These are phyloP conservation scores for Chymomyza costata DNA, from an alignment of 1,140 invertebrate species.

Conservation along the genomic window DNA sequence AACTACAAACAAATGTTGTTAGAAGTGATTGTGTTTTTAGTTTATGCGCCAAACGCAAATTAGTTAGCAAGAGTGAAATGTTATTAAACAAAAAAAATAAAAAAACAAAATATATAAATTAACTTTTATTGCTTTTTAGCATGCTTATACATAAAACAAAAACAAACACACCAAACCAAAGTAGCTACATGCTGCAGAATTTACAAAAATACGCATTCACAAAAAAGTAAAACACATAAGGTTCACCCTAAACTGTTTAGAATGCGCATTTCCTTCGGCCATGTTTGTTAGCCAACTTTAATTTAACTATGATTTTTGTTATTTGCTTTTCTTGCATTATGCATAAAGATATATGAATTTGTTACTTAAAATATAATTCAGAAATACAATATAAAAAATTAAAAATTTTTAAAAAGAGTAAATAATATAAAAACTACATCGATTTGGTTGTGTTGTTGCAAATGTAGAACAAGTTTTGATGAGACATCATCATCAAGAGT, in stretches of 20 bases:
- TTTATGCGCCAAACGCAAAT: conserved; percentile 19
- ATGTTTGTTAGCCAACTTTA: too few species aligned
- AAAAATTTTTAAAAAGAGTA: not conserved
- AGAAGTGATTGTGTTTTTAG: conserved; percentile 25
- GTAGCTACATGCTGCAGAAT: too few species aligned
- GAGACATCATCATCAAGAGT: conserved; percentile 1
- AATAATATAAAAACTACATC: conserved; percentile 57
- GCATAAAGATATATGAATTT: too few species aligned
- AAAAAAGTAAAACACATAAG: too few species aligned
- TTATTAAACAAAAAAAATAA: conserved; percentile 36
- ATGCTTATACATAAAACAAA: conserved; percentile 32
- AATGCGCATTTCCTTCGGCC: too few species aligned
- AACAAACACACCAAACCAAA: too few species aligned
- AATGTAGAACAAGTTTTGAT: conserved; percentile 34
- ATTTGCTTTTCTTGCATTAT: too few species aligned
- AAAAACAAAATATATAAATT: conserved; percentile 22
- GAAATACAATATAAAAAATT: not conserved
- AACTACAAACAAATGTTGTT: conserved; percentile 36
- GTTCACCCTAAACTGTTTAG: too few species aligned
- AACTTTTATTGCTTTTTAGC: conserved; percentile 62
- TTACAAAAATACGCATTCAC: too few species aligned
- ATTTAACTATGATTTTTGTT: too few species aligned
- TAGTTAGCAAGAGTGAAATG: conserved; percentile 57
- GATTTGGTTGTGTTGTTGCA: conserved; percentile 72
- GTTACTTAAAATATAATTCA: too few species aligned